Base-by-base conservation (phyloP, 2,113 vertebrate genomes). In the Reinhardtius hippoglossoides region DNA sequence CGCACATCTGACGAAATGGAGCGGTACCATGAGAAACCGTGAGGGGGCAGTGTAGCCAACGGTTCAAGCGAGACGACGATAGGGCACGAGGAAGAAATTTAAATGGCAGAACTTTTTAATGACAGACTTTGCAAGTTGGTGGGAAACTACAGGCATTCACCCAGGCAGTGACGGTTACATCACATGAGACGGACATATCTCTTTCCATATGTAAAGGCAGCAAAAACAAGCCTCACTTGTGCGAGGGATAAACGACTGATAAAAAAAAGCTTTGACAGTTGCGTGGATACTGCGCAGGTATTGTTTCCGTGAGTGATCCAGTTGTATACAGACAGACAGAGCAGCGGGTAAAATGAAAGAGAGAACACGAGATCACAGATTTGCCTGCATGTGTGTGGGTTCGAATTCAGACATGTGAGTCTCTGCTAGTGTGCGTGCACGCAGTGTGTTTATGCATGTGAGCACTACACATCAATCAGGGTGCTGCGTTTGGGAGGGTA, bases 401-500 rank as follows among this genome's bases (percentile, higher is more conserved):
- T 50, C 14, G 6, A 7, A 5, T 48, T 61, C 24, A 27, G 31
- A 58, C 35, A 37, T 44, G 70, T 46, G 61, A 35, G 76, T 71
- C 13, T 74, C 31, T 65, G 44, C 66, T 24, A 15, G 46, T 56
- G 59, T 50, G 14, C n/a, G 50, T 12, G 14, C 6, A 4, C 1
- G 0, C 44, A 20, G 1, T 37, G 63, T 31, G 66, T 27, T 16
- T 66, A 14, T 26, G 31, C 24, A 2, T 21, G 35, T 67, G 50
- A 57, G 67, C 54, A 21, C 16, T 71, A 35, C 68, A 87, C 78
- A 93, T 91, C 91, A 90, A 90, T 92, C 89, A 89, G 74, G 71
- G 57, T 26, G 65, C 50, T 80, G 82, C 85, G 85, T 90, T 89
- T 89, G 82, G 76, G 76, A 85, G 81, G 81, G 78, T 93, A 93